Conservation (phyloP, 1,140 invertebrate species). For the Apocrypta bakeri region DNA sequence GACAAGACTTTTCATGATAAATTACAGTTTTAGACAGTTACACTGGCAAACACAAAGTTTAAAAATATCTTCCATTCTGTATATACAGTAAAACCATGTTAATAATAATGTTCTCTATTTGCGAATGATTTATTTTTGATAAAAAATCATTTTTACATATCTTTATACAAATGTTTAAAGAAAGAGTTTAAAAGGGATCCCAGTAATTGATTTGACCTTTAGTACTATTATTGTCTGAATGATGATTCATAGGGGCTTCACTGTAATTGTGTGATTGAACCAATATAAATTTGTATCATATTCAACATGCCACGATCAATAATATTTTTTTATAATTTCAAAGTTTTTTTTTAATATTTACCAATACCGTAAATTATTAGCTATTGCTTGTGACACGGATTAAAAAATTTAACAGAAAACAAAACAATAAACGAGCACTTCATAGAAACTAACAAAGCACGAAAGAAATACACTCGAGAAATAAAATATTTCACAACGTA, state of each 20-base stretch:
- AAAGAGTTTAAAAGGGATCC: too few species aligned
- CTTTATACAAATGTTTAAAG: too few species aligned
- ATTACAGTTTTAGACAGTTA: not conserved
- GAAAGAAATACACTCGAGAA: not conserved
- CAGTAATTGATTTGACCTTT: not conserved
- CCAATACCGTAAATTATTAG: not conserved
- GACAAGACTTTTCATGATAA: slow-evolving; percentile 11
- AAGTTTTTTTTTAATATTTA: not conserved
- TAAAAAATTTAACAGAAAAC: not conserved
- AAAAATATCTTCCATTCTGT: slow-evolving; percentile 8
- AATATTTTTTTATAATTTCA: not conserved
- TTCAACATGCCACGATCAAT: not conserved
- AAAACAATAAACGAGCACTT: not conserved
- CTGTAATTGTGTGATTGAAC: not conserved
- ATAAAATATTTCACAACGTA: not conserved
- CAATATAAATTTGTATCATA: not conserved
- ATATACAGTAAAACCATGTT: slow-evolving; percentile 16
- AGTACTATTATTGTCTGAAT: not conserved
- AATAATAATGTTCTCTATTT: slow-evolving; percentile 2
- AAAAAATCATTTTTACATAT: too few species aligned
- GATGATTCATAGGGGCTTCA: not conserved
- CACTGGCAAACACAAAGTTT: not conserved
- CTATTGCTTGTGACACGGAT: not conserved
- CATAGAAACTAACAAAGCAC: too few species aligned
- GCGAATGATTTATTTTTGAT: not conserved